Conservation (phyloP, 2,797 vertebrate species). For the Gymnoscopelus braueri region DNA sequence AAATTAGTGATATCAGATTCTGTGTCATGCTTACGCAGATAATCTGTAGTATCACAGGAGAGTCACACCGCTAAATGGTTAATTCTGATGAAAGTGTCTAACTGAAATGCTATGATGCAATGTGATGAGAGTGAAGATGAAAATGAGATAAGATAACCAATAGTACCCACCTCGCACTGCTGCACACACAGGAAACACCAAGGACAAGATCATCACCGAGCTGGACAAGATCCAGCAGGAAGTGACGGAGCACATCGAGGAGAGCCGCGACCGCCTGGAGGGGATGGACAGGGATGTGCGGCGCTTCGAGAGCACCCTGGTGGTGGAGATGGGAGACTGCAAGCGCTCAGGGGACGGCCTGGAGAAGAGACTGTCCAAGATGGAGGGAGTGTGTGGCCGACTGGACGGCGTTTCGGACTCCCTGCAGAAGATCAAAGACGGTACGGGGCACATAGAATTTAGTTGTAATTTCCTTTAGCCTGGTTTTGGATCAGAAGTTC, state of each 20-base stretch:
- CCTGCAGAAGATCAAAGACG: conserved; percentile 88
- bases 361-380: conserved; percentile 87
- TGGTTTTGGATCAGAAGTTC: not conserved
- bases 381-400: conserved; percentile 88
- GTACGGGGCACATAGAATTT: conserved; percentile 13
- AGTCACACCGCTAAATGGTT: no score
- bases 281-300: conserved; percentile 77
- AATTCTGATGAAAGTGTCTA: no score
- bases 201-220: conserved; percentile 91
- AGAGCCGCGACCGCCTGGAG: conserved; percentile 83
- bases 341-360: conserved; percentile 82
- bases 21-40: no score
- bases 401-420: conserved; percentile 86
- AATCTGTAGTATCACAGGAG: no score
- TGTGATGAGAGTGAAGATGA: no score
- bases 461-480: not conserved
- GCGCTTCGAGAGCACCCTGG: conserved; percentile 73
- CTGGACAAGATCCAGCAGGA: conserved; percentile 92
- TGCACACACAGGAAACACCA: conserved; percentile 76
- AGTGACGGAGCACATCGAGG: conserved; percentile 83
- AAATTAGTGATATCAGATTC: no score
- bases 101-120: no score
- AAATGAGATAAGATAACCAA: no score
- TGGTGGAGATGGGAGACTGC: conserved; percentile 80
- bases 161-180: no score